phyloP scores from a whole-genome alignment of 2,113 vertebrate species.

The Zapornia atra region DNA sequence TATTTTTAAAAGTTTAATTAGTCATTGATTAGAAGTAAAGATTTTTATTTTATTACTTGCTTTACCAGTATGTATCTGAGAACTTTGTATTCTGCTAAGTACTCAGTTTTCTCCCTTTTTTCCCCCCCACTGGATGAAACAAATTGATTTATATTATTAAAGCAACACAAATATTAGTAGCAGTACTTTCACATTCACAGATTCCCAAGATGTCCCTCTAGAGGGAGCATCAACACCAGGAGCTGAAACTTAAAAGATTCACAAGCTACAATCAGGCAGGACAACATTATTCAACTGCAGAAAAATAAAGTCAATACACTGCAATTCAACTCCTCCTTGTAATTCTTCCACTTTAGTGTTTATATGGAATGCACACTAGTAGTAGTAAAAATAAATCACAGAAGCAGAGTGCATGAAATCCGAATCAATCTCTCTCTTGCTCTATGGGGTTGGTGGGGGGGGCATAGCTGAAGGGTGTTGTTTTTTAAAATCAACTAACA shows the following conservation, averaged over 20 bases:
- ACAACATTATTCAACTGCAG: background rate
- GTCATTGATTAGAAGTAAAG: background rate
- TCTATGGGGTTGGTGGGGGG: background rate
- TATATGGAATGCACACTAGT: background rate
- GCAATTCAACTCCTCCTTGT: background rate
- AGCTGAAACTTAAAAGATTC: background rate
- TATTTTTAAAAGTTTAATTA: background rate
- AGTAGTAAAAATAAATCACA: background rate
- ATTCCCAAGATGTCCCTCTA: constrained; percentile 25
- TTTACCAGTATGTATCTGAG: background rate
- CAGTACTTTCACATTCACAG: background rate
- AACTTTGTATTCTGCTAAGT: background rate
- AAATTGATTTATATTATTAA: background rate
- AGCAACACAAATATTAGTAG: accelerated
- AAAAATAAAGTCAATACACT: background rate
- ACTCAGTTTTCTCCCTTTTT: background rate
- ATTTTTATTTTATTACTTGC: background rate
- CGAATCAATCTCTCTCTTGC: background rate
- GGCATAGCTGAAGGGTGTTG: too few species aligned
- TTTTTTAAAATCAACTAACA: background rate
- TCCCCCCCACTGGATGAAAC: background rate
- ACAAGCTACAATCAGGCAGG: background rate
- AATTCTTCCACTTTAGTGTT: background rate
- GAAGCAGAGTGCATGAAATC: background rate
- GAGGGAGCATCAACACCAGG: constrained; percentile 36